Conservation (phyloP, 2,113 vertebrate species). For the Heterochromis multidens region DNA sequence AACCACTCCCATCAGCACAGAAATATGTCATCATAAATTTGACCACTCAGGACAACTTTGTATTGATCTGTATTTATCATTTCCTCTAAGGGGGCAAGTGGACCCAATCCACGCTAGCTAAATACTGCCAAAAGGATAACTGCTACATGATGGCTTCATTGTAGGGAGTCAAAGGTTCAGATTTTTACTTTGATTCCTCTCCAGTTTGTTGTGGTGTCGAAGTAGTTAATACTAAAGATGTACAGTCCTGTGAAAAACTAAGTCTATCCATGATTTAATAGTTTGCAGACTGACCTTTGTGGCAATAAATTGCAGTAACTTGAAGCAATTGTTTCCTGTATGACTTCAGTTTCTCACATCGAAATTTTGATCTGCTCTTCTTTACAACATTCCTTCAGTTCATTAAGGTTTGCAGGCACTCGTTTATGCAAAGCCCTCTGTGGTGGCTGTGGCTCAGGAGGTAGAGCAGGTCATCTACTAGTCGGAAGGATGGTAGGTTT, state of each 20-base stretch:
- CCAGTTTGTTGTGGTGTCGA: background rate
- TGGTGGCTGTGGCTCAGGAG: background rate
- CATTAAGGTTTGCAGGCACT: background rate
- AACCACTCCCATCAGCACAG: background rate
- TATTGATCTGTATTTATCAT: background rate
- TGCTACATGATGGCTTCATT: background rate
- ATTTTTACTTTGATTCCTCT: background rate
- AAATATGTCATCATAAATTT: background rate
- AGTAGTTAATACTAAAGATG: background rate
- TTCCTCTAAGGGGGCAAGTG: background rate
- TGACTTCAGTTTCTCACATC: background rate
- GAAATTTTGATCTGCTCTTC: background rate
- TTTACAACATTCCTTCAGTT: background rate
- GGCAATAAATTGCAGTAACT: background rate
- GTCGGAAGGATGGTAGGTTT: background rate
- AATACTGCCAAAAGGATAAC: background rate
- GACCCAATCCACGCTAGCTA: background rate
- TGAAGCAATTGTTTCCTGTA: background rate
- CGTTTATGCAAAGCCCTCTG: rapidly evolving
- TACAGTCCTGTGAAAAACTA: background rate
- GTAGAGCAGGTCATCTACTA: background rate
- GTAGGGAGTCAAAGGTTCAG: background rate
- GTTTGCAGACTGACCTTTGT: background rate
- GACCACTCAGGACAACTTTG: background rate
- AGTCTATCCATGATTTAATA: background rate